These are phyloP conservation scores for Liparis tanakae DNA, from an alignment of 2,797 vertebrate species.

Conservation along the genomic window DNA sequence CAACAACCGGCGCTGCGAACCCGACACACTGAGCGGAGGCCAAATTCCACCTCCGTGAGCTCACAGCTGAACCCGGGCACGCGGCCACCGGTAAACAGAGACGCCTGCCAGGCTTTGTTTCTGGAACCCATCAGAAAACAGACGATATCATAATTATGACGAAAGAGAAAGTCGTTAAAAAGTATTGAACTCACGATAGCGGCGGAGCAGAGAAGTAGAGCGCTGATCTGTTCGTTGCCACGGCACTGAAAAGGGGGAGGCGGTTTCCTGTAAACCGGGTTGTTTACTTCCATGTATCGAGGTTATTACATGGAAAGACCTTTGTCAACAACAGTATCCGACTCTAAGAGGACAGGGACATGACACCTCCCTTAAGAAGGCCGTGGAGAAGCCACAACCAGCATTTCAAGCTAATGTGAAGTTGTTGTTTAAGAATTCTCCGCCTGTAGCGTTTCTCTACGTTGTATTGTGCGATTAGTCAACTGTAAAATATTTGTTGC, in stretches of 20 bases:
- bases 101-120: slow-evolving; percentile 39
- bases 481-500: background rate
- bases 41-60: slow-evolving; percentile 38
- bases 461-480: background rate
- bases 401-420: background rate
- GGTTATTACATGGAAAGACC: slow-evolving; percentile 43
- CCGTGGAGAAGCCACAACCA: background rate
- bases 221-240: slow-evolving; percentile 3
- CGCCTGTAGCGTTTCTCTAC: background rate
- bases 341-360: slow-evolving; percentile 28
- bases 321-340: slow-evolving; percentile 39
- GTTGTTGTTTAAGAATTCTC: background rate
- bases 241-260: background rate
- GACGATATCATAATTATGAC: slow-evolving; percentile 29
- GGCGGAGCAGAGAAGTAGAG: background rate
- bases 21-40: slow-evolving; percentile 14
- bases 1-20: slow-evolving; percentile 3
- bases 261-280: slow-evolving; percentile 36
- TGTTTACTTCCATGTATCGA: slow-evolving; percentile 54
- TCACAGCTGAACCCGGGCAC: slow-evolving; percentile 31
- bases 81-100: slow-evolving; percentile 33
- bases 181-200: background rate
- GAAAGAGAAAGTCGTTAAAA: slow-evolving; percentile 16
- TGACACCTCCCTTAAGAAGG: slow-evolving; percentile 37
- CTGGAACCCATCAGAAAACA: slow-evolving; percentile 49